Evolutionary conservation across 2,797 vertebrate genomes (phyloP).

Genomic region (Protonibea diacanthus): DNA sequence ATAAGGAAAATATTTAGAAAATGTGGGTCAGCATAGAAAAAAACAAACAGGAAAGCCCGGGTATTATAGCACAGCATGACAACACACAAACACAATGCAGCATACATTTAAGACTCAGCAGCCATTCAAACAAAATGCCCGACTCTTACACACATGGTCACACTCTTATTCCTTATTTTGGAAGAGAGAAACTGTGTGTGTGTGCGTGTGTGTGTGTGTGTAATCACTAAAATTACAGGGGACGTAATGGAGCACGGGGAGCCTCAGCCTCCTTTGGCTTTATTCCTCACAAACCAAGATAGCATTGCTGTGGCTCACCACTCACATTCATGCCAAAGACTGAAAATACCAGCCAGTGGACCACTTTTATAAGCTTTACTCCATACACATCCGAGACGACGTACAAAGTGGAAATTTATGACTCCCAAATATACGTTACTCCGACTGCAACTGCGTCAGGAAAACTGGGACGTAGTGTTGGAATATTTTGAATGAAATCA

Average conservation of each 20-base stretch:
- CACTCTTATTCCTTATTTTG: conserved; percentile 76
- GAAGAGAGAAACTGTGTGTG: conserved; percentile 62
- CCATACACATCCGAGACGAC: conserved; percentile 73
- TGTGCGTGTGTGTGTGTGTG: conserved; percentile 66
- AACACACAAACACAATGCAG: conserved; percentile 55
- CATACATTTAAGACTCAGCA: conserved; percentile 61
- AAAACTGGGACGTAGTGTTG: conserved; percentile 46
- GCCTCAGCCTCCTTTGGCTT: conserved; percentile 78
- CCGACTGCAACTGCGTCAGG: conserved; percentile 44
- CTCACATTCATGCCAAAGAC: conserved; percentile 80
- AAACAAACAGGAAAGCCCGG: conserved; percentile 53
- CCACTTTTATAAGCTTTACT: conserved; percentile 80
- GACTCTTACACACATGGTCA: conserved; percentile 71
- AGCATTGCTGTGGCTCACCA: conserved; percentile 86
- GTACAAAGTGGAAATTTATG: conserved; percentile 78
- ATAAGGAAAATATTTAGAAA: conserved; percentile 41
- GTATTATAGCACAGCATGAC: conserved; percentile 44
- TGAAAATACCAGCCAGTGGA: conserved; percentile 82
- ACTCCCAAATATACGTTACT: conserved; percentile 70
- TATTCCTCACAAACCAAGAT: conserved; percentile 82
- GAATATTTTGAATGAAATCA: conserved; percentile 64
- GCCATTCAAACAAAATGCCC: conserved; percentile 71
- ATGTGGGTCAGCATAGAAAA: conserved; percentile 42
- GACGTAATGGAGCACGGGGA: conserved; percentile 79
- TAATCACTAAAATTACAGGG: conserved; percentile 86